phyloP scores from a whole-genome alignment of 1,140 invertebrate species.

The Halictus rubicundus region DNA sequence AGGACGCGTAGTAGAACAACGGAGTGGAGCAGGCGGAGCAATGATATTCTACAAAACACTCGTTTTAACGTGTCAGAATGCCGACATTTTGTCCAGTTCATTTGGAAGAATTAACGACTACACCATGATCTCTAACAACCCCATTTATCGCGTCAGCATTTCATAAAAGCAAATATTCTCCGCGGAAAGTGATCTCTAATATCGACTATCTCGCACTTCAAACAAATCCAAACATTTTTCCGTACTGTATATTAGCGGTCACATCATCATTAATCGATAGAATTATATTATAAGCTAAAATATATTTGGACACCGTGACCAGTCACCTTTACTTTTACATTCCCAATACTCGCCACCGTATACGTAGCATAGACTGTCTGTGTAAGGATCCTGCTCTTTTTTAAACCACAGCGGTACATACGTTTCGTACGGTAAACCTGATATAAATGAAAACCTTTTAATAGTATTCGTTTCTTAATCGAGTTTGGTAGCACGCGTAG shows the following conservation, averaged over 20 bases:
- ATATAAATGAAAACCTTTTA: constrained; percentile 57
- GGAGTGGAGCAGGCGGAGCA: constrained; percentile 22
- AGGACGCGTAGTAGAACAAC: no score
- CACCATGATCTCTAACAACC: constrained; percentile 53
- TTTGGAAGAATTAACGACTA: constrained; percentile 56
- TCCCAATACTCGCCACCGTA: constrained; percentile 97
- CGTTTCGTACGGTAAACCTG: constrained; percentile 87
- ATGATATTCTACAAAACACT: constrained; percentile 49
- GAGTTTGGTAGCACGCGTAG: not conserved
- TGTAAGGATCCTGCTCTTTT: constrained; percentile 89
- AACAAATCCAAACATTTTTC: constrained; percentile 61
- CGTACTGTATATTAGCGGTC: constrained; percentile 56
- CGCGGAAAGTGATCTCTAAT: constrained; percentile 51
- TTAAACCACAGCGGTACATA: constrained; percentile 96
- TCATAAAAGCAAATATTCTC: constrained; percentile 46
- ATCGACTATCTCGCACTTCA: constrained; percentile 51
- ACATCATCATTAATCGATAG: constrained; percentile 56
- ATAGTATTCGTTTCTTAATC: not conserved
- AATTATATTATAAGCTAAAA: constrained; percentile 83
- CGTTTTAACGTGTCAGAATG: constrained; percentile 45
- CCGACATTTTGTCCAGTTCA: constrained; percentile 51
- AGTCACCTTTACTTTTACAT: constrained; percentile 93
- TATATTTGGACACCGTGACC: constrained; percentile 96
- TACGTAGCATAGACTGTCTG: constrained; percentile 91
- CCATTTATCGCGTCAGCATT: constrained; percentile 46